Base-by-base conservation (phyloP, 2,797 vertebrate species). In the Enteromius anoplus region DNA sequence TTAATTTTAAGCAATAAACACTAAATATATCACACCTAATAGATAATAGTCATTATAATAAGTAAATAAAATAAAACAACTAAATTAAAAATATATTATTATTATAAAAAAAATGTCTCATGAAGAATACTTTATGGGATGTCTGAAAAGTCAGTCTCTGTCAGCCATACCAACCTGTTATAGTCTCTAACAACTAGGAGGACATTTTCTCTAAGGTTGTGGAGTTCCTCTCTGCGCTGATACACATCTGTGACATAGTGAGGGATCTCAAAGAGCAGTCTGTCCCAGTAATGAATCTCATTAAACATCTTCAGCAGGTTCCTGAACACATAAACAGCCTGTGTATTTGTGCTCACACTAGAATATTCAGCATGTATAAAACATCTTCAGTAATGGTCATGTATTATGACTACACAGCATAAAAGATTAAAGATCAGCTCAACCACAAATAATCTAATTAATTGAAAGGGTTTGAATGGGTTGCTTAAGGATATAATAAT, bases 231-330 rank as follows among this genome's bases (percentile, higher is more conserved):
- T 0, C 88, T 92, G 0, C 91, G 91, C 62, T 96, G 95, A 17
- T 94, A 95, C 42, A 96, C 92, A 0, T 93, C 94, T 17, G 85
- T 71, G 75, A 95, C 93, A 0, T 89, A 92, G 86, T 94, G 95
- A 0, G 96, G 96, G 2, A 94, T 93, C 90, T 97, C 97, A 49
- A 94, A 96, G 23, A 90, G 92, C 23, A 95, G 90, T 29, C 89
- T 90, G n/a, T 96, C 94, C 97, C 96, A 98, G 91, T 94, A 96
- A 58, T 95, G 87, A 53, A 96, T 93, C 90, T 98, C 96, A 88
- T 91, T 91, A 85, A 97, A 96, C 80, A 96, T 87, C 66, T 91
- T 92, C 85, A 95, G 87, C 51, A 97, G 88, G 71, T 90, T 75
- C 85, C 97, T 98, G 85, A 26, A 80, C 10, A 49, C 34, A 75